Percentiles rank a stretch among this genome's conserved stretches.
Evolutionary conservation across 2,888 invertebrate genomes (phyloP).

Genomic region (Plutella xylostella): DNA sequence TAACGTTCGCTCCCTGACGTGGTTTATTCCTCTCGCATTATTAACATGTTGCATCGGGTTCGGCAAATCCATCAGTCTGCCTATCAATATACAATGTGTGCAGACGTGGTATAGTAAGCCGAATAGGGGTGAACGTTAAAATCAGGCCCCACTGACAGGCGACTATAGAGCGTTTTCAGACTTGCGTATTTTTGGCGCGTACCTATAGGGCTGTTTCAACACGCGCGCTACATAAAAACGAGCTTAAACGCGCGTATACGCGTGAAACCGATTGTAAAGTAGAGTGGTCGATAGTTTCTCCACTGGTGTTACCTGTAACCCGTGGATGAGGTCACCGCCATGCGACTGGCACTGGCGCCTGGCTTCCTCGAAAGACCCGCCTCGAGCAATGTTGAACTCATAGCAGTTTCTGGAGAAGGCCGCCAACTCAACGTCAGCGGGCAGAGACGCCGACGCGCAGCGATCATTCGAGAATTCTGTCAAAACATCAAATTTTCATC

Average conservation of each 20-base stretch:
- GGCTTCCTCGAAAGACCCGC: constrained; percentile 86
- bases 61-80: too few relatives aligned
- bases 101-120: too few relatives aligned
- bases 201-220: too few relatives aligned
- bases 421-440: constrained; percentile 84
- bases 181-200: too few relatives aligned
- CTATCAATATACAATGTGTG: too few relatives aligned
- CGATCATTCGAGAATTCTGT: constrained; percentile 88
- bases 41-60: too few relatives aligned
- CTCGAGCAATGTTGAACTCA: constrained; percentile 86
- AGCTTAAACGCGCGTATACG: neutral
- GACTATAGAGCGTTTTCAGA: too few relatives aligned
- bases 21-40: too few relatives aligned
- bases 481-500: neutral
- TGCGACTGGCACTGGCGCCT: constrained; percentile 79
- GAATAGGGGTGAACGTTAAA: too few relatives aligned
- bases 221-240: neutral
- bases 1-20: too few relatives aligned
- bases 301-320: constrained; percentile 72
- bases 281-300: neutral
- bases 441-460: constrained; percentile 79
- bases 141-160: too few relatives aligned
- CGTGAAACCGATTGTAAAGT: neutral
- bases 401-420: constrained; percentile 90
- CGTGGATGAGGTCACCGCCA: constrained; percentile 79